Evolutionary conservation across 1,140 invertebrate genomes (phyloP).

Genomic region (Zophobas morio): DNA sequence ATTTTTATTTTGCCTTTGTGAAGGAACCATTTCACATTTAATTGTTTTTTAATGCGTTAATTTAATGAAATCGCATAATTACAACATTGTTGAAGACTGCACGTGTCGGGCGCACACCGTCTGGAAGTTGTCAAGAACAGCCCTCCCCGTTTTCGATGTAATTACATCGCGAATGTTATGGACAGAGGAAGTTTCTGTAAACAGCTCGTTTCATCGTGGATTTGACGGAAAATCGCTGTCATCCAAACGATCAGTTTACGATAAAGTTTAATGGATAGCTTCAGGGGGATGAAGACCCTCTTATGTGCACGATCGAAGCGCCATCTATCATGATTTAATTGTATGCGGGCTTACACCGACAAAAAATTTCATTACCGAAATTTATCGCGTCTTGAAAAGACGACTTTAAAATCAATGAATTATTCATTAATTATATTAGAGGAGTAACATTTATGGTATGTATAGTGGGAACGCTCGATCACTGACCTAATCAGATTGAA

Average conservation of each 20-base stretch:
- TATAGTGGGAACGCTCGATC: not conserved
- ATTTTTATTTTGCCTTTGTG: too few species aligned
- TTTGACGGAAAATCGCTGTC: slow-evolving; percentile 34
- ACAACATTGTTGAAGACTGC: too few species aligned
- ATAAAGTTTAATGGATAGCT: slow-evolving; percentile 1
- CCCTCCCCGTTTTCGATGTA: slow-evolving; percentile 7
- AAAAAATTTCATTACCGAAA: slow-evolving; percentile 36
- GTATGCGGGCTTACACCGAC: slow-evolving; percentile 10
- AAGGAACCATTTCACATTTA: too few species aligned
- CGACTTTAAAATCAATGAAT: slow-evolving; percentile 37
- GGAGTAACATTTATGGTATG: not conserved
- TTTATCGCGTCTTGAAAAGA: not conserved
- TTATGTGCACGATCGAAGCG: not conserved
- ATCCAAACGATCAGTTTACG: slow-evolving; percentile 10
- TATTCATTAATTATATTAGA: slow-evolving; percentile 17
- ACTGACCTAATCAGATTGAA: not conserved
- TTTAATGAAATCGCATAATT: too few species aligned
- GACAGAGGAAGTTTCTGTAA: slow-evolving; percentile 40
- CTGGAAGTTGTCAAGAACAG: slow-evolving; percentile 26
- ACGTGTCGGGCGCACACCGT: slow-evolving; percentile 24
- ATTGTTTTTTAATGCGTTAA: too few species aligned
- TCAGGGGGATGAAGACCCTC: slow-evolving; percentile 1
- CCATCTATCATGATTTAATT: slow-evolving; percentile 23
- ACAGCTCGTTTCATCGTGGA: slow-evolving; percentile 15
- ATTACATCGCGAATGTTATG: slow-evolving; percentile 23